Base-by-base conservation (phyloP, 2,113 vertebrate genomes). In the Dinomys branickii region DNA sequence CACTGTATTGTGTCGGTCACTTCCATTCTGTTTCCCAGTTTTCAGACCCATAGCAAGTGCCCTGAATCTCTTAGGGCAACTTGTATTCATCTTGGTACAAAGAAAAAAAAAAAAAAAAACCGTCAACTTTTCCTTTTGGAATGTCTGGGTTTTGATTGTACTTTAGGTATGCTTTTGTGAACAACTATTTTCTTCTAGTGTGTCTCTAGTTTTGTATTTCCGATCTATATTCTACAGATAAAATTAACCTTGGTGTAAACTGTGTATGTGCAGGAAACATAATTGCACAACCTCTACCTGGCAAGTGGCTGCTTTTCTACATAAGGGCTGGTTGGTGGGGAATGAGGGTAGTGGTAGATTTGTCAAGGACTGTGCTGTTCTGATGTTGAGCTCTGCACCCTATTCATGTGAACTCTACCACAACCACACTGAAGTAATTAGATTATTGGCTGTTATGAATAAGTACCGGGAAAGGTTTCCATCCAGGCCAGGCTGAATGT, bases 91-190 rank as follows among this genome's bases (percentile, higher is more conserved):
- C 16, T 87, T 67, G 20, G 7, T 59, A 44, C 9, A 16, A 50
- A 17, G 38, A 24, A 20, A 47, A 26, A 41, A 16, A 35, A 65
- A 33, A 1, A 4, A 69, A 65, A 65, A 4, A 30, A 47, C 67
- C 75, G n/a, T 5, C 11, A 75, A 35, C 17, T 50, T 87, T 69
- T 89, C 17, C 61, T 78, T 92, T 78, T 19, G 12, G 73, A 44
- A 77, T 63, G 1, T 65, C 59, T 90, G 19, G 30, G 19, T 84
- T 81, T 85, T 41, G 52, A 20, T 35, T 52, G 94, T 89, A 63
- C 47, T 95, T 94, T 81, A 83, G 20, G 87, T 92, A 80, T 59
- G 16, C 7, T 44, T 90, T 90, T 77, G 5, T 75, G n/a, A 92
- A 63, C 9, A 38, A n/a, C 19, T 38, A 61, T 52, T 97, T 94